phyloP scores from a whole-genome alignment of 2,888 invertebrate species.

The Lepeophtheirus nordmannii region DNA sequence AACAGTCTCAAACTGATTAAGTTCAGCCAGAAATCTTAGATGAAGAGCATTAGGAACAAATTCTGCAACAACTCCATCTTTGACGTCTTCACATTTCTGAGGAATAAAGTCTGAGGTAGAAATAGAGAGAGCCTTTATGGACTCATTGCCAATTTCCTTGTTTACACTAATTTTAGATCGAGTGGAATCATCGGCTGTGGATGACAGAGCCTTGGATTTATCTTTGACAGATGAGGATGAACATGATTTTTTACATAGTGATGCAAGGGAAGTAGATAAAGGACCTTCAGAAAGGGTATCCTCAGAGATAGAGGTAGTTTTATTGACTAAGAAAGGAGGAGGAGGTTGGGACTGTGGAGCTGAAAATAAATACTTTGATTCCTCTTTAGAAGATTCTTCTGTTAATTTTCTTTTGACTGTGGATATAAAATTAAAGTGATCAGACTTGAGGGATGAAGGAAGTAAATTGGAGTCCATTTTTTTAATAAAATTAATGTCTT shows the following conservation, averaged over 20 bases:
- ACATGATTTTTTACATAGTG: background rate
- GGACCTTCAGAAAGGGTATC: background rate
- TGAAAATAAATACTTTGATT: no score
- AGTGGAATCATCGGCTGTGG: no score
- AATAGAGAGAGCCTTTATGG: background rate
- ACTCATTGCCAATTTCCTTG: background rate
- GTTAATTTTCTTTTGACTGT: background rate
- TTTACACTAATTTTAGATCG: background rate
- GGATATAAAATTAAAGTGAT: background rate
- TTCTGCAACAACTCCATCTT: background rate
- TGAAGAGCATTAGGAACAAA: constrained; percentile 44
- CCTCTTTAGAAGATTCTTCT: background rate
- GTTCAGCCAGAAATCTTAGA: constrained; percentile 45
- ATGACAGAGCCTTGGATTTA: background rate
- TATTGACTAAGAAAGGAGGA: background rate
- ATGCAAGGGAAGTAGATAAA: constrained; percentile 1
- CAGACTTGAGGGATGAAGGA: background rate
- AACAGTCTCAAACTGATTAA: constrained; percentile 45
- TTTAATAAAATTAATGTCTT: background rate
- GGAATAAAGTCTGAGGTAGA: background rate
- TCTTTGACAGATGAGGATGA: background rate
- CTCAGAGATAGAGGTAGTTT: background rate
- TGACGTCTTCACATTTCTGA: background rate
- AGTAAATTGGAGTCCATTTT: background rate
- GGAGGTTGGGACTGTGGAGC: no score